These are phyloP conservation scores for Auanema freiburgensis DNA, from an alignment of 2,888 invertebrate genomes.

Conservation along the genomic window DNA sequence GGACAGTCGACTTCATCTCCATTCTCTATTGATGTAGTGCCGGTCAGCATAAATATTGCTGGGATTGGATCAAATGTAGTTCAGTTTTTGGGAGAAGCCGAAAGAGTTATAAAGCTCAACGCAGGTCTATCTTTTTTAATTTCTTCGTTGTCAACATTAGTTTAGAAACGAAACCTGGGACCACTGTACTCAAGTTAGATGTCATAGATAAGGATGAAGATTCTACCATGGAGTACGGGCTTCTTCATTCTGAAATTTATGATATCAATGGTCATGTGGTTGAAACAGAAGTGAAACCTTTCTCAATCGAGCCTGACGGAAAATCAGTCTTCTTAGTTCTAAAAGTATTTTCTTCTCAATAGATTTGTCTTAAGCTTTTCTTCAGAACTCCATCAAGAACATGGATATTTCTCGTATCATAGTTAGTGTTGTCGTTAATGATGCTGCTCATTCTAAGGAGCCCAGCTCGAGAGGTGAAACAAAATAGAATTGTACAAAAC, in stretches of 20 bases:
- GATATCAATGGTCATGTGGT: constrained; percentile 12
- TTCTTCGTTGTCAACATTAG: background rate
- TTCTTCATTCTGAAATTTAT: background rate
- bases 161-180: constrained; percentile 5
- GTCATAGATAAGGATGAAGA: constrained; percentile 13
- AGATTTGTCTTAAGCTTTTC: background rate
- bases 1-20: background rate
- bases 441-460: constrained; percentile 16
- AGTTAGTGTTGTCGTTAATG: constrained; percentile 4
- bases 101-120: background rate
- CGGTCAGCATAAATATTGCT: constrained; percentile 7
- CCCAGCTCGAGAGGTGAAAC: background rate
- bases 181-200: background rate
- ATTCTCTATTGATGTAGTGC: constrained; percentile 6
- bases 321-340: constrained; percentile 1
- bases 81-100: background rate
- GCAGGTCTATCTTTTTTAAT: background rate
- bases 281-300: constrained; percentile 2
- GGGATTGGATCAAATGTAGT: constrained; percentile 10
- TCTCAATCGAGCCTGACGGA: constrained; percentile 8
- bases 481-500: background rate
- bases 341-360: constrained; percentile 6
- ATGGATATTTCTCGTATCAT: constrained; percentile 7
- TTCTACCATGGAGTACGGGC: background rate
- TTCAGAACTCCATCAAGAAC: background rate